phyloP scores from a whole-genome alignment of 2,888 invertebrate species.

The Clostera curtula region DNA sequence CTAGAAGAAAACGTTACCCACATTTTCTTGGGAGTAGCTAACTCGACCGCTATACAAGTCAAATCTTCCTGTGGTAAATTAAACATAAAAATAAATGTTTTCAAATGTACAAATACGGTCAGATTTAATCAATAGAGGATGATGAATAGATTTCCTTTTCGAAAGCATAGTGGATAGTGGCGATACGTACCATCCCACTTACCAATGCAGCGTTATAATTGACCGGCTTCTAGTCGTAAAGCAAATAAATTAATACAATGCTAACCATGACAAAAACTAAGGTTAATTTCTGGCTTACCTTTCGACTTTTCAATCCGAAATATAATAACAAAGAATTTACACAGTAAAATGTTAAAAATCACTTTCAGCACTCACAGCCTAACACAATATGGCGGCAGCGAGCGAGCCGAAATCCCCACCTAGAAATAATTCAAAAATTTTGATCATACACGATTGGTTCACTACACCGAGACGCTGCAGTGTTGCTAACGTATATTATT shows the following conservation, averaged over 20 bases:
- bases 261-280: slow-evolving; percentile 55
- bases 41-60: no score
- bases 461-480: slow-evolving; percentile 54
- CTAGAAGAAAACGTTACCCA: no score
- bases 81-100: no score
- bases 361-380: slow-evolving; percentile 69
- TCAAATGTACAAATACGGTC: no score
- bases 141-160: no score
- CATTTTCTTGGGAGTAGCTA: no score
- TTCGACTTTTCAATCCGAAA: slow-evolving; percentile 58
- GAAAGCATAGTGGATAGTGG: slow-evolving; percentile 4
- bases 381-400: slow-evolving; percentile 71
- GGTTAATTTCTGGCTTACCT: slow-evolving; percentile 53
- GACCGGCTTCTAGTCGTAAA: slow-evolving; percentile 18
- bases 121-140: no score
- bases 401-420: slow-evolving; percentile 65
- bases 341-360: slow-evolving; percentile 53
- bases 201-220: slow-evolving; percentile 16
- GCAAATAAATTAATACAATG: slow-evolving; percentile 17
- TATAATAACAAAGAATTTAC: slow-evolving; percentile 53
- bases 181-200: slow-evolving; percentile 13
- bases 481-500: slow-evolving; percentile 29
- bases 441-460: slow-evolving; percentile 51
- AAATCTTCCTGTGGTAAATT: no score
- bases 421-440: slow-evolving; percentile 61